Percentiles rank a stretch among this genome's conserved stretches.
Conservation (phyloP, 2,888 invertebrate genomes). For the Drosophila subquinaria region DNA sequence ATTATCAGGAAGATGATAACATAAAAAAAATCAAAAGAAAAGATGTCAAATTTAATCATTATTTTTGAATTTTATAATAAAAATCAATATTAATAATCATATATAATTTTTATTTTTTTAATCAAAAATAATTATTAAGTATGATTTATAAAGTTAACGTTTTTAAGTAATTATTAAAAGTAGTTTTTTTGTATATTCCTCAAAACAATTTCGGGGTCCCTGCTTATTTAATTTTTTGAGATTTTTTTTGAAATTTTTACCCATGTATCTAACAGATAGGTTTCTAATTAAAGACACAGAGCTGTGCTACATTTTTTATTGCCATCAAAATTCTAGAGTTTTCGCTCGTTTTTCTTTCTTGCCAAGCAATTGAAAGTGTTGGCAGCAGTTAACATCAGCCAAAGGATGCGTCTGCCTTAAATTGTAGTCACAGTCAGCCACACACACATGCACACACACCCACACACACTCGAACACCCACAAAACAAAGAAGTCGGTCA, state of each 20-base stretch:
- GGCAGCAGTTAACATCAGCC: constrained; percentile 36
- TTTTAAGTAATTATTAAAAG: too few relatives aligned
- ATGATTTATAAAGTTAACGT: too few relatives aligned
- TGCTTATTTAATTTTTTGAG: too few relatives aligned
- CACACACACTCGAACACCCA: background rate
- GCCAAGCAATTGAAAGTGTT: constrained; percentile 62
- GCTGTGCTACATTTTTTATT: constrained; percentile 23
- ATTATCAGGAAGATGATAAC: too few relatives aligned
- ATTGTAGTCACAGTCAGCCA: constrained; percentile 21
- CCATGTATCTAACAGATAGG: background rate
- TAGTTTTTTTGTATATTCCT: too few relatives aligned
- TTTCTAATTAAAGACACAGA: constrained; percentile 6
- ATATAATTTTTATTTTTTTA: too few relatives aligned
- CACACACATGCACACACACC: background rate
- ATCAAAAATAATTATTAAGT: too few relatives aligned
- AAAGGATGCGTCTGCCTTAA: constrained; percentile 47
- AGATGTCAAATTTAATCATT: too few relatives aligned
- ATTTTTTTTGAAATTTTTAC: background rate
- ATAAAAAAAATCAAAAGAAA: too few relatives aligned
- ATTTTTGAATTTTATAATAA: too few relatives aligned
- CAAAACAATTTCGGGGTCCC: too few relatives aligned
- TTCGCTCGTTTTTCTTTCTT: constrained; percentile 32
- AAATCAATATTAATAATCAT: too few relatives aligned
- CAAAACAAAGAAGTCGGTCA: constrained; percentile 70
- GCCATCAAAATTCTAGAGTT: constrained; percentile 20